phyloP scores from a whole-genome alignment of 2,797 vertebrate genomes.

The Chiroxiphia lanceolata region DNA sequence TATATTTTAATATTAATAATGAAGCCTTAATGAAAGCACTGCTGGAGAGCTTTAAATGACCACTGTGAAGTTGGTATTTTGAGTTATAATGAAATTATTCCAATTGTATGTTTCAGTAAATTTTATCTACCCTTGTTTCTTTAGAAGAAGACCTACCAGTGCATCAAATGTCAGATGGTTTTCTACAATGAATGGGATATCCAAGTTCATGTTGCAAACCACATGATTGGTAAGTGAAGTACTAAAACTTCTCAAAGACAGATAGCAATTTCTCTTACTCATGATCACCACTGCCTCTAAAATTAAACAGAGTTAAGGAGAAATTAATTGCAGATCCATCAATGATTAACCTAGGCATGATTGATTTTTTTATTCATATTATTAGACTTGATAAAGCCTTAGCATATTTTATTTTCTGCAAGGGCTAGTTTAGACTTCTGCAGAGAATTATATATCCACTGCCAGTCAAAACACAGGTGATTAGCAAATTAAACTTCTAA shows the following conservation, averaged over 20 bases:
- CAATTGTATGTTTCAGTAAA: slow-evolving; percentile 53
- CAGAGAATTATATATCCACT: slow-evolving; percentile 78
- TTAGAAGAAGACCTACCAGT: slow-evolving; percentile 99
- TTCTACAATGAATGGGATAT: slow-evolving; percentile 99
- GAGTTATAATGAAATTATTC: not conserved
- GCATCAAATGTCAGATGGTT: slow-evolving; percentile 99
- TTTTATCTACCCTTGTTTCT: slow-evolving; percentile 72
- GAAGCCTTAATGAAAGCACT: slow-evolving; percentile 7
- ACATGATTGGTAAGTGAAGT: slow-evolving; percentile 97
- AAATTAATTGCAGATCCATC: slow-evolving; percentile 79
- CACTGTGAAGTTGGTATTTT: slow-evolving; percentile 6
- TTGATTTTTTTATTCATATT: slow-evolving; percentile 74
- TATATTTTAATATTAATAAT: not conserved
- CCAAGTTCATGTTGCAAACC: slow-evolving; percentile 99
- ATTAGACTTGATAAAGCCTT: slow-evolving; percentile 77
- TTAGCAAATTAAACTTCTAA: slow-evolving; percentile 84
- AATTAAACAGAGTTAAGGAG: slow-evolving; percentile 77
- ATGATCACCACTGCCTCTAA: slow-evolving; percentile 70
- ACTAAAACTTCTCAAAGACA: slow-evolving; percentile 65
- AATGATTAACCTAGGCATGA: slow-evolving; percentile 75
- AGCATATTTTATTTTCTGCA: slow-evolving; percentile 78
- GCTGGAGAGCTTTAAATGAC: slow-evolving; percentile 23
- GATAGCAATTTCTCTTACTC: slow-evolving; percentile 58
- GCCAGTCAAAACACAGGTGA: slow-evolving; percentile 82
- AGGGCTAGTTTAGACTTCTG: slow-evolving; percentile 83